A percentile compares a stretch with the other conserved stretches of the same genome.
phyloP scores from a whole-genome alignment of 2,888 invertebrate species.

The Drosophila anomelani region DNA sequence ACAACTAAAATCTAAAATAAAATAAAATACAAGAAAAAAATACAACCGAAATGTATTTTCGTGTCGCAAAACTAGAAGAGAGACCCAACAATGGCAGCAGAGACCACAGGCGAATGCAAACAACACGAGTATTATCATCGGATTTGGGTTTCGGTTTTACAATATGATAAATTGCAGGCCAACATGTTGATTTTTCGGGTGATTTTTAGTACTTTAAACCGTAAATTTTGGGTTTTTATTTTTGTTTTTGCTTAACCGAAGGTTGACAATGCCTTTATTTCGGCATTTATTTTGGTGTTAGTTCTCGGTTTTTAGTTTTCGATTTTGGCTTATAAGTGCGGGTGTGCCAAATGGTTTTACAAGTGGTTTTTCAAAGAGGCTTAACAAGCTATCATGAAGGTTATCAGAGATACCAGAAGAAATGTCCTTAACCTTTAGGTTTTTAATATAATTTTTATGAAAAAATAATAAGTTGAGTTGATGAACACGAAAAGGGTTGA shows the following conservation, averaged over 20 bases:
- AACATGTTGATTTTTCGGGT: conserved; percentile 42
- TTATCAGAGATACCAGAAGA: conserved; percentile 12
- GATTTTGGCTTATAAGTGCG: conserved; percentile 14
- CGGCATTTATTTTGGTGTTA: conserved; percentile 10
- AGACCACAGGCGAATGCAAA: conserved; percentile 28
- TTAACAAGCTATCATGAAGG: conserved; percentile 21
- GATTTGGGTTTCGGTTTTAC: conserved; percentile 42
- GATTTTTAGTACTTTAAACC: conserved; percentile 42
- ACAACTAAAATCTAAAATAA: conserved; percentile 15
- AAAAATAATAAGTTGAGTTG: neutral
- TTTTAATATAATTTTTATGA: neutral
- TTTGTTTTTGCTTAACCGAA: conserved; percentile 49
- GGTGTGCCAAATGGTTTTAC: conserved; percentile 36
- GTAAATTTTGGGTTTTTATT: conserved; percentile 36
- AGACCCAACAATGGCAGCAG: conserved; percentile 15
- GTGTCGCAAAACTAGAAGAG: conserved; percentile 30
- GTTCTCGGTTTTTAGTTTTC: conserved; percentile 7
- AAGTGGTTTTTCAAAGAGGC: conserved; percentile 18
- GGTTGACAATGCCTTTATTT: conserved; percentile 55
- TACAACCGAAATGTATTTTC: conserved; percentile 20
- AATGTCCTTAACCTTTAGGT: conserved; percentile 30
- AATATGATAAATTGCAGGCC: conserved; percentile 53
- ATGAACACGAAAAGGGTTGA: neutral
- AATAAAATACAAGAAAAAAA: conserved; percentile 21
- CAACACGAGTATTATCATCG: conserved; percentile 50